Conservation (phyloP, 2,113 vertebrate genomes). For the Oncorhynchus keta region DNA sequence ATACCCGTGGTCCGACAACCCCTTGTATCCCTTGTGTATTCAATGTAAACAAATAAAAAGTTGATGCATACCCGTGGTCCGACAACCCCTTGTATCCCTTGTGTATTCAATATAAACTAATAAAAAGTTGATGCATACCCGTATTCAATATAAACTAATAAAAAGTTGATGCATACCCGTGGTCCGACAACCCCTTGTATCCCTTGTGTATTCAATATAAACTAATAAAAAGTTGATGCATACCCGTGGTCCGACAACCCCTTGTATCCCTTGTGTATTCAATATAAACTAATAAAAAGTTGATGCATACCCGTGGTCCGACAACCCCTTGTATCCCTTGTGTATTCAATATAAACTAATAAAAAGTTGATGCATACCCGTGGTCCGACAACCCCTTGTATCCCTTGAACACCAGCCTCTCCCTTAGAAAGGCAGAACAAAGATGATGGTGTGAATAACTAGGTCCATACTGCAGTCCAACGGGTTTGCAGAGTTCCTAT, state of each 20-base stretch:
- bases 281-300: not conserved
- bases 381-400: constrained; percentile 66
- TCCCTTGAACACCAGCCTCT: constrained; percentile 68
- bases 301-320: constrained; percentile 68
- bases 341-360: not conserved
- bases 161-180: constrained; percentile 61
- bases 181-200: constrained; percentile 66
- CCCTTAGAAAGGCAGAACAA: constrained; percentile 57
- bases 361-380: constrained; percentile 61
- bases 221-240: constrained; percentile 14
- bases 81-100: constrained; percentile 67
- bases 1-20: constrained; percentile 68
- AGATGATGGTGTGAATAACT: not conserved
- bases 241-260: constrained; percentile 70
- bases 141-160: constrained; percentile 18
- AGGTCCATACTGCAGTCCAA: not conserved
- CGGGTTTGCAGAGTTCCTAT: too few relatives aligned
- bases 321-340: constrained; percentile 65
- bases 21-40: constrained; percentile 75
- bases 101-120: constrained; percentile 20
- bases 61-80: constrained; percentile 69
- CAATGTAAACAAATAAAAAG: not conserved
- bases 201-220: constrained; percentile 61
- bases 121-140: constrained; percentile 57
- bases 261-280: constrained; percentile 73